Evolutionary conservation across 1,140 invertebrate genomes (phyloP), one percentile per base, ranked within the genome.

Genomic region (Geopemphigus sp.): DNA sequence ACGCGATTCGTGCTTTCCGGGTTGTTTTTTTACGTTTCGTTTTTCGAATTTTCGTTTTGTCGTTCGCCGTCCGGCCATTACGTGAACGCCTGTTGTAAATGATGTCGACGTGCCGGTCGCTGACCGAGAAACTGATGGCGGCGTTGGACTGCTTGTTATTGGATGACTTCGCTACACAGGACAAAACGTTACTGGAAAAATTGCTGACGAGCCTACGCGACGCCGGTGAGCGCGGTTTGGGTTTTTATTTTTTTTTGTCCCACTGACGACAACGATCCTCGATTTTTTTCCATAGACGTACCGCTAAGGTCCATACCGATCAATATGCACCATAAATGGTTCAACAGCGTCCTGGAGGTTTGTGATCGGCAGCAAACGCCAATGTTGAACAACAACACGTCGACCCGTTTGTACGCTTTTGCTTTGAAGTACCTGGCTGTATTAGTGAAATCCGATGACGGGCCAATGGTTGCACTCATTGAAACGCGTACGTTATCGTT

Each of bases 151-250:
- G 74, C 6, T 32, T 78, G 57, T 47, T 78, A 15, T 5, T 29
- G 0, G 74, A 78, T n/a, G 15, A 50, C 14, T 78, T 78, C 17
- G 12, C 22, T 1, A 47, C 61, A 26, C 74, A 78, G 26, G 74
- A 78, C 10, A 78, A 78, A 63, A 78, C 74, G 0, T 10, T 78
- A 19, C 6, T 78, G 0, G 74, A 78, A 63, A 78, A 78, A 78
- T 15, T 78, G 22, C 61, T 78, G 22, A 78, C 32, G 4, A 63
- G 74, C 10, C 8, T 78, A 47, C 29, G 47, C 0, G 19, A 19
- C 15, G 56, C 54, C 0, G 74, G 74, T 78, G 5, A 61, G 39
- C 29, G 19, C 17, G 0, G 5, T 50, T 50, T 2, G 0, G 17
- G 10, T 53, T 54, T 54, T 12, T 11, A 22, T 64, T n/a, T 45